A percentile compares a stretch with the other conserved stretches of the same genome.
These are phyloP conservation scores for Merluccius polli DNA, from an alignment of 2,797 vertebrate species.

Conservation along the genomic window DNA sequence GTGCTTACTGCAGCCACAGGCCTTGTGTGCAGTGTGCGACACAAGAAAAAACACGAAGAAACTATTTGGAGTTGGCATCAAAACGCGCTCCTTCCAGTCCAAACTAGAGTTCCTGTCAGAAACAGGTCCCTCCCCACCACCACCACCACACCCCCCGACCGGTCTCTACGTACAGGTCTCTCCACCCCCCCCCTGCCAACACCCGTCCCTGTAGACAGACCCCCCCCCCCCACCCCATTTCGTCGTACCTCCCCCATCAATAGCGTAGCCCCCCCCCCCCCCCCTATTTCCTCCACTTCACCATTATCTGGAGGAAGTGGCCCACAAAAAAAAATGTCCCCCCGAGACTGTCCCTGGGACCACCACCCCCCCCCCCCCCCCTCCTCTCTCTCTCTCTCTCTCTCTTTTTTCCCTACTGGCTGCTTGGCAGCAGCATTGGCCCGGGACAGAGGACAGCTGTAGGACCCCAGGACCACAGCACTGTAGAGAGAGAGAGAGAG, in stretches of 20 bases:
- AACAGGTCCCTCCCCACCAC: no score
- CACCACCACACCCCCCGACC: no score
- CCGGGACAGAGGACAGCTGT: neutral
- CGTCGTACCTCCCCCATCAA: neutral
- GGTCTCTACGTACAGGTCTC: no score
- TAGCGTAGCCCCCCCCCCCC: constrained; percentile 24
- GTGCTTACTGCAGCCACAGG: no score
- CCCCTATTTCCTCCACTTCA: constrained; percentile 80
- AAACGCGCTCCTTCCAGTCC: no score
- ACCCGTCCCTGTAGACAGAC: constrained; percentile 17
- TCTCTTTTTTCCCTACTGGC: neutral
- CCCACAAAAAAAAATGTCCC: constrained; percentile 77
- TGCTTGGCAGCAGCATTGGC: neutral
- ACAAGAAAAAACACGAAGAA: neutral
- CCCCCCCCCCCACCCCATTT: constrained; percentile 13
- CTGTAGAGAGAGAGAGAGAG: neutral
- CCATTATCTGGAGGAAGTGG: constrained; percentile 84
- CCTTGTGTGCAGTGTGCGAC: no score
- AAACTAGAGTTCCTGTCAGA: neutral
- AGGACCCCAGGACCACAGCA: neutral
- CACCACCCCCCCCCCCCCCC: no score
- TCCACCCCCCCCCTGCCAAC: neutral
- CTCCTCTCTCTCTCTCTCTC: neutral
- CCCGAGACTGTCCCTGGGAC: constrained; percentile 55
- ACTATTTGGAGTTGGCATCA: neutral